Base-by-base conservation (phyloP, 2,888 invertebrate species). In the Megalurothrips usitatus region DNA sequence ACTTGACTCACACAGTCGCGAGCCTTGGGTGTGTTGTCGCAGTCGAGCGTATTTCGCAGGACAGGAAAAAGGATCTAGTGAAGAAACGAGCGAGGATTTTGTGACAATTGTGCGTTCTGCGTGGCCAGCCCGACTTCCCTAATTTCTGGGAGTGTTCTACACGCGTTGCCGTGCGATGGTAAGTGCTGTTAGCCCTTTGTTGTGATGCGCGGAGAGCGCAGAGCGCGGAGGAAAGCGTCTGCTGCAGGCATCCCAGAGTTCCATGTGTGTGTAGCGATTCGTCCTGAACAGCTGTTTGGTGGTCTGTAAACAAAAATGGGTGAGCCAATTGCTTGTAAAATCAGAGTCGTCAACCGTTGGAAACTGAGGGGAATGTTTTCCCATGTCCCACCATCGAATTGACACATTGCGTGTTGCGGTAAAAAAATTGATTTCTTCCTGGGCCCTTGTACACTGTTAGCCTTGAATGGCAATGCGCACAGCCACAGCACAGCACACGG, bases 231-330 rank as follows among this genome's bases (percentile, higher is more conserved):
- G 68, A 68, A 68, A 68, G 68, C 68, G 68, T 68, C 68, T 68
- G 68, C 68, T 68, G 23, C n/a, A 19, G 9, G 68, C 68, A n/a
- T 68, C 68, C 68, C 68, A 68, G 23, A 23, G 68, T 68, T 68
- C 68, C 68, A 68, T 68, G 68, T 68, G 68, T 68, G 68, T 68
- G 34, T 68, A 23, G 68, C 23, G 68, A 68, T 68, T 68, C 68
- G 23, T 68, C 68, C 68, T 68, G 11, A 68, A 68, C 68, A 68
- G 68, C 68, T 68, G 68, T 68, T 23, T n/a, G 68, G 68, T 23
- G 23, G 68, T 68, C 23, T 23, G 68, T 68, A 68, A 68, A 68
- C 68, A 68, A 68, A 68, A 68, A 9, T 68, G 68, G 23, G 68
- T 68, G 23, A n/a, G 68, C 11, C 68, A 68, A 17, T 52, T 52